Evolutionary conservation across 92 coral and sea anemone species (phyloP).

Genomic region (Palythoa grandis): DNA sequence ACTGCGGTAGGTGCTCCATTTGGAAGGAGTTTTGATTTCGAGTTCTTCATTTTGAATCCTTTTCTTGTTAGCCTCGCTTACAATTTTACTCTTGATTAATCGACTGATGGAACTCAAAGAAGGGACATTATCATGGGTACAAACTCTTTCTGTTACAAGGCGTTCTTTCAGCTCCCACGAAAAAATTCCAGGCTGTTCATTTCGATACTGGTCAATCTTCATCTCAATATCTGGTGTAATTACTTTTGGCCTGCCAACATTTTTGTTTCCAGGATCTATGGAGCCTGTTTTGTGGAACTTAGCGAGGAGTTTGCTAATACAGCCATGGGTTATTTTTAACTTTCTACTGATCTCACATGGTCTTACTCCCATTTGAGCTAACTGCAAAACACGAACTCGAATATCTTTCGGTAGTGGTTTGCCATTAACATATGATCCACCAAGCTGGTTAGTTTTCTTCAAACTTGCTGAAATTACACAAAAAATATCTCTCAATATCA

Average conservation of each 20-base stretch:
- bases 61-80: slow-evolving; percentile 13
- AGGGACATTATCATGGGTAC: slow-evolving; percentile 66
- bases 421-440: slow-evolving; percentile 85
- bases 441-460: slow-evolving; percentile 73
- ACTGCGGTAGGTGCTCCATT: not conserved
- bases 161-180: slow-evolving; percentile 93
- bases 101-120: slow-evolving; percentile 91
- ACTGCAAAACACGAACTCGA: slow-evolving; percentile 72
- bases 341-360: slow-evolving; percentile 94
- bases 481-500: not conserved
- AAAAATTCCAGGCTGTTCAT: slow-evolving; percentile 82
- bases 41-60: not conserved
- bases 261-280: slow-evolving; percentile 72
- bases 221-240: slow-evolving; percentile 81
- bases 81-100: slow-evolving; percentile 71
- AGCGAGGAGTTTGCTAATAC: slow-evolving; percentile 86
- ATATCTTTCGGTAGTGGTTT: slow-evolving; percentile 77
- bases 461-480: not conserved
- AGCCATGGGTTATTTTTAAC: slow-evolving; percentile 86
- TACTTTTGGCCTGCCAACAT: slow-evolving; percentile 84
- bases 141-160: slow-evolving; percentile 73
- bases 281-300: slow-evolving; percentile 86
- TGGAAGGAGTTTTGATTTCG: not conserved
- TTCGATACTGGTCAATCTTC: slow-evolving; percentile 75
- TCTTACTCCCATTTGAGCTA: slow-evolving; percentile 81